Evolutionary conservation across 1,140 invertebrate species (phyloP).

Genomic region (Geopemphigus sp.): DNA sequence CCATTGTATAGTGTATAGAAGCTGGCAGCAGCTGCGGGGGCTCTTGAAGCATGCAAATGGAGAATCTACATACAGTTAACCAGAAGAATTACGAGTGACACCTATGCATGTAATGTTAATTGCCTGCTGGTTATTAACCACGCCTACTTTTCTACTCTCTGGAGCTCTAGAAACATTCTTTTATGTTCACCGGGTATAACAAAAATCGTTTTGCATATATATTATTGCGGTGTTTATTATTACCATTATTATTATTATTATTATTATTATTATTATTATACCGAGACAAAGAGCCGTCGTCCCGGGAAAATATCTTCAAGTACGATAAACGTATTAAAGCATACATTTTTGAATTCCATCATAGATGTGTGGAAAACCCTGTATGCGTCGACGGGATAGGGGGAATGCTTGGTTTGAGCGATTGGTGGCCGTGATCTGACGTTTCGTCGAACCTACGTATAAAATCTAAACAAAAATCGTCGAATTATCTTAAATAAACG

Average conservation of each 20-base stretch:
- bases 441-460: no score
- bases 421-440: no score
- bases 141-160: conserved; percentile 24
- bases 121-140: conserved; percentile 42
- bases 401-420: no score
- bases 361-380: no score
- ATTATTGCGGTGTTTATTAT: conserved; percentile 29
- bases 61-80: conserved; percentile 45
- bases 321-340: neutral
- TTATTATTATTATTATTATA: neutral
- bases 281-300: conserved; percentile 3
- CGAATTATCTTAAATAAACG: no score
- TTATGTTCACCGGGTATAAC: conserved; percentile 23
- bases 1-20: conserved; percentile 39
- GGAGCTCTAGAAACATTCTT: conserved; percentile 37
- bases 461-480: no score
- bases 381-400: no score
- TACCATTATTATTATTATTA: conserved; percentile 6
- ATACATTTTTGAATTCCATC: no score
- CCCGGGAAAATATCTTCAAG: neutral
- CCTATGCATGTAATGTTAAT: conserved; percentile 45
- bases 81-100: conserved; percentile 49
- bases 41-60: conserved; percentile 31
- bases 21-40: conserved; percentile 33
- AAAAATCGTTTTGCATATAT: conserved; percentile 40